These are phyloP conservation scores for Nymphalis urticae DNA, from an alignment of 2,888 invertebrate genomes.

Conservation along the genomic window DNA sequence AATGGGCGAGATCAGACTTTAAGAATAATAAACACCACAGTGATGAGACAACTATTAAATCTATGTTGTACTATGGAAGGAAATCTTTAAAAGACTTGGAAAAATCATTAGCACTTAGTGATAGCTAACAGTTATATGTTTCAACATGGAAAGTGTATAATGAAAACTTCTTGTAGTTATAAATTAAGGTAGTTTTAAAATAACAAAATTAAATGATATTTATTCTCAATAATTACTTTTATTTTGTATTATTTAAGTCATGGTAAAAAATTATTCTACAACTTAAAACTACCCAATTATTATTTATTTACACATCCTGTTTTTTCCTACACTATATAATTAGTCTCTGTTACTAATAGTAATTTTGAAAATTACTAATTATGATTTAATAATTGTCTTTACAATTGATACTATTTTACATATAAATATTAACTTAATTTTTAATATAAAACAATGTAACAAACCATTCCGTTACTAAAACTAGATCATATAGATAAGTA, in stretches of 20 bases:
- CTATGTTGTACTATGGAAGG: slow-evolving; percentile 85
- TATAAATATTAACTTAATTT: too few relatives aligned
- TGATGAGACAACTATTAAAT: slow-evolving; percentile 88
- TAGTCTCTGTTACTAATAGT: too few relatives aligned
- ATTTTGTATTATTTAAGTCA: background rate
- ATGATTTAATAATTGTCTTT: too few relatives aligned
- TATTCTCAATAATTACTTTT: too few relatives aligned
- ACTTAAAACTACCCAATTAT: slow-evolving; percentile 19
- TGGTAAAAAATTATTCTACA: slow-evolving; percentile 19
- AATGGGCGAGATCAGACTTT: slow-evolving; percentile 90
- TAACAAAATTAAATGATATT: too few relatives aligned
- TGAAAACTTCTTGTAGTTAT: background rate
- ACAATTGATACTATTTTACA: too few relatives aligned
- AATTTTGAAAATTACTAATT: too few relatives aligned
- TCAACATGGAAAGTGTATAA: background rate
- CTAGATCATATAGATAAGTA: too few relatives aligned
- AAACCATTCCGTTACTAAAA: too few relatives aligned
- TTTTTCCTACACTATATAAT: background rate
- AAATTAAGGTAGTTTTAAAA: too few relatives aligned
- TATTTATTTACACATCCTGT: slow-evolving; percentile 14
- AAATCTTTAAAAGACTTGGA: slow-evolving; percentile 86
- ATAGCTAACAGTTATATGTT: slow-evolving; percentile 43
- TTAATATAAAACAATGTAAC: too few relatives aligned
- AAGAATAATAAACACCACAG: slow-evolving; percentile 85
- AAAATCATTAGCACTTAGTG: slow-evolving; percentile 83